phyloP scores from a whole-genome alignment of 2,113 vertebrate species.

The Hiodon tergisus region DNA sequence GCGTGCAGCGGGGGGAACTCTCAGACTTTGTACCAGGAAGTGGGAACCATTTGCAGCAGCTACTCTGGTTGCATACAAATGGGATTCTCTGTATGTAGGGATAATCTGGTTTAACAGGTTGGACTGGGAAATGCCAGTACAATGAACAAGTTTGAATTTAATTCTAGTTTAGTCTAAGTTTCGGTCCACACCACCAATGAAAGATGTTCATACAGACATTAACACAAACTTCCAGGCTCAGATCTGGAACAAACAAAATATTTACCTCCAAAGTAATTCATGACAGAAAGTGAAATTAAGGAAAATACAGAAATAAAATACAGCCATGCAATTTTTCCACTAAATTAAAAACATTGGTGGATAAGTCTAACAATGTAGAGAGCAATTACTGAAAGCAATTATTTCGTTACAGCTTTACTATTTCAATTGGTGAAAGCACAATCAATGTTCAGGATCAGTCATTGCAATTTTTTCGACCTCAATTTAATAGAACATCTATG shows the following conservation, averaged over 20 bases:
- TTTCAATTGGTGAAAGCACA: too few species aligned
- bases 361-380: too few species aligned
- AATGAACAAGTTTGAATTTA: neutral
- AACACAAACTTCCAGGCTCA: neutral
- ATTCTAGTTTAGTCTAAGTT: neutral
- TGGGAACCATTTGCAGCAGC: constrained; percentile 31
- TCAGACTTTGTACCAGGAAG: constrained; percentile 44
- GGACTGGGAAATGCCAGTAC: constrained; percentile 26
- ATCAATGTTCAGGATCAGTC: too few species aligned
- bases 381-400: too few species aligned
- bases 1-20: neutral
- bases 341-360: too few species aligned
- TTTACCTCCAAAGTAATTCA: neutral
- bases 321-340: too few species aligned
- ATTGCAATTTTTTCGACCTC: too few species aligned
- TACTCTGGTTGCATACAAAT: constrained; percentile 41
- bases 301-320: too few species aligned
- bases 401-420: too few species aligned
- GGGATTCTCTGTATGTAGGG: constrained; percentile 5
- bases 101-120: constrained; percentile 50
- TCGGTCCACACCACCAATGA: neutral
- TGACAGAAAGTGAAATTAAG: neutral
- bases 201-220: neutral
- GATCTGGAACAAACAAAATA: neutral
- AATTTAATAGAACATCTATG: too few species aligned